These are phyloP conservation scores for Buathra laborator DNA, from an alignment of 2,888 invertebrate species.

Conservation along the genomic window DNA sequence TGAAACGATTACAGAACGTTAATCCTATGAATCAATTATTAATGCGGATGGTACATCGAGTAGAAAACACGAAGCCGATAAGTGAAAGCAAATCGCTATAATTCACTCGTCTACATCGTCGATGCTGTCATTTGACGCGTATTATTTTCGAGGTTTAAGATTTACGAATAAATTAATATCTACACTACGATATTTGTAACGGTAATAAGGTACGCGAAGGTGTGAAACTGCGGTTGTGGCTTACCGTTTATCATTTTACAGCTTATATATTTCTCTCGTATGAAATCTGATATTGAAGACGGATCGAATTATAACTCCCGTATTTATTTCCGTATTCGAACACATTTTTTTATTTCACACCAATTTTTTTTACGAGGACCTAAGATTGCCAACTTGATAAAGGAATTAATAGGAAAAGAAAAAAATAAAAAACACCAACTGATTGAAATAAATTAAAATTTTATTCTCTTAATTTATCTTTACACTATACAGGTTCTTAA, in stretches of 20 bases:
- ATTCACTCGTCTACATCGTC: neutral
- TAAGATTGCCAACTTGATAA: neutral
- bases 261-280: neutral
- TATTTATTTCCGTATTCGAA: slow-evolving; percentile 7
- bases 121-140: neutral
- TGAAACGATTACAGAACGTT: neutral
- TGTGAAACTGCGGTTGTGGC: slow-evolving; percentile 1
- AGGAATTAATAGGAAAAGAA: neutral
- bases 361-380: neutral
- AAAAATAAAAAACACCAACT: neutral
- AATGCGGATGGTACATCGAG: neutral
- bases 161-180: neutral
- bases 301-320: neutral
- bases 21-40: neutral
- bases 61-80: neutral
- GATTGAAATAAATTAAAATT: slow-evolving; percentile 75
- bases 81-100: neutral
- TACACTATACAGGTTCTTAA: slow-evolving; percentile 78
- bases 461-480: slow-evolving; percentile 77
- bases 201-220: neutral
- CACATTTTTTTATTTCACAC: neutral
- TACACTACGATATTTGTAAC: neutral
- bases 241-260: neutral
- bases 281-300: neutral
- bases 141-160: neutral